phyloP scores from a whole-genome alignment of 2,888 invertebrate species.

The Meta bourneti region DNA sequence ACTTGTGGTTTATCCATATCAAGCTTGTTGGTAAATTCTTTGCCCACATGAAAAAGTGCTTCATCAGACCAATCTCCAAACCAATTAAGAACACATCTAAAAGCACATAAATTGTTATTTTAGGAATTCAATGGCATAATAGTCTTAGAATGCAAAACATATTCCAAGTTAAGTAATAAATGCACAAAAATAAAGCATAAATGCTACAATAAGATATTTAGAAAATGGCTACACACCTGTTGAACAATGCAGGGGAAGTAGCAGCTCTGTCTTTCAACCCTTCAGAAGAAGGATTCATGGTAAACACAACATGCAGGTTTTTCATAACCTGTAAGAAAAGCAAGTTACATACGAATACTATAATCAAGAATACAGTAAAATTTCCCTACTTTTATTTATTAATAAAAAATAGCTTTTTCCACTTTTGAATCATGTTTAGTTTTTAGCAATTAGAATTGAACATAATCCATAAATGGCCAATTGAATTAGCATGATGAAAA shows the following conservation, averaged over 20 bases:
- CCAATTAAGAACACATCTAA: constrained; percentile 97
- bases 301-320: constrained; percentile 99
- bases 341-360: too few relatives aligned
- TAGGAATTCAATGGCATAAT: not conserved
- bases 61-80: constrained; percentile 99
- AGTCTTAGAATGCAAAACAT: not conserved
- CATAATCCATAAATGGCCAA: too few relatives aligned
- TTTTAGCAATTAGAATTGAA: too few relatives aligned
- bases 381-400: not conserved
- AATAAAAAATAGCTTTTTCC: not conserved
- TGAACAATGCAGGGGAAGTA: constrained; percentile 99
- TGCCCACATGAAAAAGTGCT: constrained; percentile 95
- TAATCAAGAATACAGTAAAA: not conserved
- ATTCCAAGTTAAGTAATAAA: not conserved
- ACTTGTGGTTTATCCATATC: constrained; percentile 91
- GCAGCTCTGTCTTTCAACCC: constrained; percentile 99
- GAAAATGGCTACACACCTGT: constrained; percentile 84
- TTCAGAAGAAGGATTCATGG: constrained; percentile 99
- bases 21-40: constrained; percentile 96
- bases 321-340: constrained; percentile 90
- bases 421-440: too few relatives aligned
- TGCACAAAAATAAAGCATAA: not conserved
- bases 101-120: not conserved
- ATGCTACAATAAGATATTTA: not conserved
- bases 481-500: too few relatives aligned